Base-by-base conservation (phyloP, 2,113 vertebrate genomes). In the Daphoenositta chrysoptera region DNA sequence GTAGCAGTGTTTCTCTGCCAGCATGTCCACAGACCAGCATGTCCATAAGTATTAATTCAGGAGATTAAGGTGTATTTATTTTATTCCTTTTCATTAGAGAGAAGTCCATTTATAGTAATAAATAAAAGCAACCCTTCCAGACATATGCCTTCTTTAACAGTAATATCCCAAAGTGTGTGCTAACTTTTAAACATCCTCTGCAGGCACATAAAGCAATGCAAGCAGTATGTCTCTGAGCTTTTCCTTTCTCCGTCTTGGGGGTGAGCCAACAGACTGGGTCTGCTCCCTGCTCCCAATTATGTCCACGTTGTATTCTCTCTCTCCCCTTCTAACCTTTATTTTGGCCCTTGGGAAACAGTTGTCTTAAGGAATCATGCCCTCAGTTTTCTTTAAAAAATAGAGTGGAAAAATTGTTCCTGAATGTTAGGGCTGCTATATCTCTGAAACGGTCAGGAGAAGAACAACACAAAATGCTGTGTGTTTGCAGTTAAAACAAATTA, bases 181-280 rank as follows among this genome's bases (percentile, higher is more conserved):
- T 96, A 95, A 94, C 86, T 91, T 96, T 87, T 91, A 93, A 96
- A 93, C 68, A 65, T 95, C 75, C 91, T 95, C 75, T 94, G 78
- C 84, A 93, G 94, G 84, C 95, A 83, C 73, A 68, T 91, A 56
- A 75, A 90, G 92, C 78, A 88, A 33, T 75, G 61, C 65, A 93
- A 87, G 91, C 13, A 9, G 57, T 63, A 81, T 75, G 83, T 77
- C 76, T 95, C 37, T 85, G 66, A 83, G 57, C 70, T 96, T 95
- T 95, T 54, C 70, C 23, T 64, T 93, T 47, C 78, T 95, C 45
- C 19, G 13, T 69, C 69, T 61, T 95, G 92, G 87, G 60, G 23
- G 7, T 42, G 68, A 96, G 90, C 93, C 90, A 96, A 75, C 42
- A 88, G 51, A 44, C 63, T 45, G 11, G 10, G 28, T 85, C 83